Percentiles rank a stretch among this genome's conserved stretches.
Conservation (phyloP, 2,888 invertebrate genomes). For the Drosophila parthenogenetica region DNA sequence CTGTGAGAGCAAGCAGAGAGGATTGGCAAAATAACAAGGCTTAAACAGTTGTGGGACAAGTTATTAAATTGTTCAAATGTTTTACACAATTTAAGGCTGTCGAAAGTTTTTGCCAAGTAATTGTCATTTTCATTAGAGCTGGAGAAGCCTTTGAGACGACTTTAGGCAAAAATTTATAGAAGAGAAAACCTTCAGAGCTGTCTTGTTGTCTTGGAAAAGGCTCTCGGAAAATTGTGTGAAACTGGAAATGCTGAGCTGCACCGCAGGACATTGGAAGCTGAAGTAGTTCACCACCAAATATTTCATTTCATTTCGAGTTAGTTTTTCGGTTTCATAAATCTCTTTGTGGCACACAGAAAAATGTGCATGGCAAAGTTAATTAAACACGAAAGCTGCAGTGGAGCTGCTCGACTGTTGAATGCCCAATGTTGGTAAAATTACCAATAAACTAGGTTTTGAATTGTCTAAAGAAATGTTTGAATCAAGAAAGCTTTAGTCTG, state of each 20-base stretch:
- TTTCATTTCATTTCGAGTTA: conserved; percentile 29
- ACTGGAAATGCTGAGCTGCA: conserved; percentile 25
- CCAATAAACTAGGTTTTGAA: too few species aligned
- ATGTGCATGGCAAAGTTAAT: conserved; percentile 38
- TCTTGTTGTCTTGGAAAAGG: conserved; percentile 23
- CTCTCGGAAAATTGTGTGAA: conserved; percentile 9
- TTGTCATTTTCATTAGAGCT: conserved; percentile 15
- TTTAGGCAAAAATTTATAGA: conserved; percentile 27
- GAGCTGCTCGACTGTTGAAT: too few species aligned
- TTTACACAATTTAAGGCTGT: not conserved
- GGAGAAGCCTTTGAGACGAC: conserved; percentile 24
- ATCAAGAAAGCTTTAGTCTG: too few species aligned
- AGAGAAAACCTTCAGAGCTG: too few species aligned
- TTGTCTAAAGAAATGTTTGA: too few species aligned
- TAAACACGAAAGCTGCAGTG: conserved; percentile 9
- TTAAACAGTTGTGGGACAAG: conserved; percentile 16
- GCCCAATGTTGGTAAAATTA: too few species aligned
- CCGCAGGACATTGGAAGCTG: conserved; percentile 39
- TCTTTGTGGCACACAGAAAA: conserved; percentile 16
- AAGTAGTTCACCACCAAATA: conserved; percentile 22
- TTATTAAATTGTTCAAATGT: conserved; percentile 21
- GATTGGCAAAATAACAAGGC: conserved; percentile 6
- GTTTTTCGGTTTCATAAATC: conserved; percentile 27
- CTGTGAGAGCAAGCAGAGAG: conserved; percentile 2
- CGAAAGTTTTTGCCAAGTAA: not conserved